Percentiles rank a stretch among this genome's conserved stretches.
These are phyloP conservation scores for Arenaria interpres DNA, from an alignment of 2,113 vertebrate genomes.

Conservation along the genomic window DNA sequence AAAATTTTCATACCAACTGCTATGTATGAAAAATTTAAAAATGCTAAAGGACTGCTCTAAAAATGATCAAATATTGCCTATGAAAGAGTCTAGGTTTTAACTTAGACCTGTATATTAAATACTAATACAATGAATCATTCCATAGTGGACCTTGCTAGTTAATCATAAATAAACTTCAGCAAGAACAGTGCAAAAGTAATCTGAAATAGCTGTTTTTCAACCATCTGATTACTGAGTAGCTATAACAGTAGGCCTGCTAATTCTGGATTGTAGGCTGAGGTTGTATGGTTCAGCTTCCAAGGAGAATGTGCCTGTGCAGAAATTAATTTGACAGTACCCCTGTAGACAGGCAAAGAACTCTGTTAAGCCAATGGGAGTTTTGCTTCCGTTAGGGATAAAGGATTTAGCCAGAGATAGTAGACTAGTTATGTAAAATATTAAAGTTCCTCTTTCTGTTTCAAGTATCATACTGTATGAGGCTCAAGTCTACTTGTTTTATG, in stretches of 20 bases:
- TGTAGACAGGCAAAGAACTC: not conserved
- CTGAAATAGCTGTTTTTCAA: not conserved
- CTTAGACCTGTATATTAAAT: not conserved
- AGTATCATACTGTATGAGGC: not conserved
- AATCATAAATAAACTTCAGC: not conserved
- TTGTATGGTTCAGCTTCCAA: not conserved
- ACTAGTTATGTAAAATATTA: not conserved
- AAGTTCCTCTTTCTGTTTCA: not conserved
- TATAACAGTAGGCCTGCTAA: not conserved
- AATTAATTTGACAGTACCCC: not conserved
- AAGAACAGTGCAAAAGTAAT: not conserved
- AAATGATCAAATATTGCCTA: not conserved
- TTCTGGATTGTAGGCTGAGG: not conserved
- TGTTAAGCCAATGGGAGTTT: not conserved
- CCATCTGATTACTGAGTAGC: not conserved
- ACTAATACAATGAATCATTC: not conserved
- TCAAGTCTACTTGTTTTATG: constrained; percentile 15
- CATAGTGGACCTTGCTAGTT: not conserved
- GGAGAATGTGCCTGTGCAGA: not conserved
- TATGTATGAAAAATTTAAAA: not conserved
- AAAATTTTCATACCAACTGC: not conserved
- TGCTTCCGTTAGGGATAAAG: not conserved
- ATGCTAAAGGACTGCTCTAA: not conserved
- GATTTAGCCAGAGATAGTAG: not conserved
- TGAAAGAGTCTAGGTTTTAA: not conserved